A percentile compares a stretch with the other conserved stretches of the same genome.
phyloP scores from a whole-genome alignment of 2,888 invertebrate species.

The Perizoma affinitatum region DNA sequence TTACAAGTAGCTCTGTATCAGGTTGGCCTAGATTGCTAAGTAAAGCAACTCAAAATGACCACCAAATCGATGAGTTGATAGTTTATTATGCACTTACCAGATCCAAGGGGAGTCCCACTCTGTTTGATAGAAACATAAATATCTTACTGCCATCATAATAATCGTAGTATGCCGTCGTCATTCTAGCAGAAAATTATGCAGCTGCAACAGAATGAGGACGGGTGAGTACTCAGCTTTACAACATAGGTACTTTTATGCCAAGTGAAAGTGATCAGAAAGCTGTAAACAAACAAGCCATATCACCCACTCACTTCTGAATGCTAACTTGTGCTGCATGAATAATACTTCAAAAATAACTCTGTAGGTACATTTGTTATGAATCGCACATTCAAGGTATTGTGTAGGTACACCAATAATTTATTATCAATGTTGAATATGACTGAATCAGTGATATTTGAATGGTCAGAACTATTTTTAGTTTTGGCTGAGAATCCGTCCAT shows the following conservation, averaged over 20 bases:
- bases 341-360: constrained; percentile 3
- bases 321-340: constrained; percentile 3
- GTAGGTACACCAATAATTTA: constrained; percentile 5
- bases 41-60: neutral
- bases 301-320: constrained; percentile 5
- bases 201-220: constrained; percentile 22
- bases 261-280: constrained; percentile 23
- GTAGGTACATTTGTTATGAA: constrained; percentile 3
- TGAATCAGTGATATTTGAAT: no score
- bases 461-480: no score
- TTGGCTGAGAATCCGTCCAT: no score
- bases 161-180: constrained; percentile 65
- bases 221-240: neutral
- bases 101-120: constrained; percentile 90
- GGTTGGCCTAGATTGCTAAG: neutral
- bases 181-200: constrained; percentile 33
- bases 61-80: neutral
- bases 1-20: neutral
- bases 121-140: constrained; percentile 87
- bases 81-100: constrained; percentile 85
- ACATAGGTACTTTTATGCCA: constrained; percentile 4
- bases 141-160: constrained; percentile 89
- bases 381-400: constrained; percentile 14
- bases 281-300: constrained; percentile 3
- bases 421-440: neutral